These are phyloP conservation scores for Prionchulus punctatus DNA, from an alignment of 2,888 invertebrate species.

Conservation along the genomic window DNA sequence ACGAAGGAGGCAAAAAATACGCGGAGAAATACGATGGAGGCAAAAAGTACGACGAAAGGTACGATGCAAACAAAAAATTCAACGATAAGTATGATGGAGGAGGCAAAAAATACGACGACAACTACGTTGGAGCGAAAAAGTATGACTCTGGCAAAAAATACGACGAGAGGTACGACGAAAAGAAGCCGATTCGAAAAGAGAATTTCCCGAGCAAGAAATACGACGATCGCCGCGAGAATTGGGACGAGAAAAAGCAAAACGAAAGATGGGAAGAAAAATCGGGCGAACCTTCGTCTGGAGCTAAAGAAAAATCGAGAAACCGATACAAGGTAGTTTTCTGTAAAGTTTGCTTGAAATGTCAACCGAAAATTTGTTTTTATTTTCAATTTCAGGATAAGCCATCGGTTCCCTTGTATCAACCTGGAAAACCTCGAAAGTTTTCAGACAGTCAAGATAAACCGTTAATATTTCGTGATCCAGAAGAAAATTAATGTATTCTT, in stretches of 20 bases:
- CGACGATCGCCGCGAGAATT: neutral
- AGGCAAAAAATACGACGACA: too few relatives aligned
- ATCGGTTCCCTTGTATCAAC: neutral
- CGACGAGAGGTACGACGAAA: too few relatives aligned
- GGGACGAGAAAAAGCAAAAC: too few relatives aligned
- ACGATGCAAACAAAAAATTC: too few relatives aligned
- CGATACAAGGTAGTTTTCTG: neutral
- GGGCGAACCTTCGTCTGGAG: neutral
- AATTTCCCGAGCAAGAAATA: too few relatives aligned
- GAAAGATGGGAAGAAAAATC: neutral
- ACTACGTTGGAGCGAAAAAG: neutral
- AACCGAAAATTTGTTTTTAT: too few relatives aligned
- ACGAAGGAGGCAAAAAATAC: neutral
- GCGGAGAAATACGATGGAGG: neutral
- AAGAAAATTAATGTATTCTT: neutral
- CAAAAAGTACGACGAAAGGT: too few relatives aligned
- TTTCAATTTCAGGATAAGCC: neutral
- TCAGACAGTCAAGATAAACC: neutral
- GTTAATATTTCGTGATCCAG: neutral
- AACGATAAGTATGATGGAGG: too few relatives aligned
- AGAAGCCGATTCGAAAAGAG: neutral
- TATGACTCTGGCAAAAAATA: neutral
- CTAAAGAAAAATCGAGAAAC: neutral
- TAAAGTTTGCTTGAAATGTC: too few relatives aligned
- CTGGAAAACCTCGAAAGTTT: too few relatives aligned